phyloP scores from a whole-genome alignment of 2,888 invertebrate genomes.

The Nebria salina region DNA sequence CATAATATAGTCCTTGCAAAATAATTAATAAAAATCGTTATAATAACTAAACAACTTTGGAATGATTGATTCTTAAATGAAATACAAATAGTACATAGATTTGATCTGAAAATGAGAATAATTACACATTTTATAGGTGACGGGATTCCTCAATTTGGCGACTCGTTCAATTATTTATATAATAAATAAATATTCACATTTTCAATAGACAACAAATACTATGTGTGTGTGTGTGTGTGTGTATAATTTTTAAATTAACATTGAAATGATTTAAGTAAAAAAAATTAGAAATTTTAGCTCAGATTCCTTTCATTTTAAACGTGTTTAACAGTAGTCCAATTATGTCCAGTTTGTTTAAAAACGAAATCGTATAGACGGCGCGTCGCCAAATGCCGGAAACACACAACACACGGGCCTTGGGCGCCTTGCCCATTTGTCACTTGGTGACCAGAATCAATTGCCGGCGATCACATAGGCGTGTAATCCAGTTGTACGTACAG shows the following conservation, averaged over 20 bases:
- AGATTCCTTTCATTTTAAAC: slow-evolving; percentile 10
- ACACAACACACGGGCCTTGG: slow-evolving; percentile 50
- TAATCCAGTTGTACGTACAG: slow-evolving; percentile 94
- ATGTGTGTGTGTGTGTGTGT: too few species aligned
- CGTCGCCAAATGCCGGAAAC: slow-evolving; percentile 51
- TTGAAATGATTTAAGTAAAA: slow-evolving; percentile 7
- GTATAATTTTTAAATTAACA: too few species aligned
- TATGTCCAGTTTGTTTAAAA: slow-evolving; percentile 24
- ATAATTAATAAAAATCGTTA: slow-evolving; percentile 43
- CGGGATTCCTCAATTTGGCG: not conserved
- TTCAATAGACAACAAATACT: not conserved
- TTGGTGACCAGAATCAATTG: not conserved
- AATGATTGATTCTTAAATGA: slow-evolving; percentile 29
- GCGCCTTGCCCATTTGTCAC: slow-evolving; percentile 20
- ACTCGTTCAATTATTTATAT: too few species aligned
- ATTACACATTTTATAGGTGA: slow-evolving; percentile 12
- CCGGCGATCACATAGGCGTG: slow-evolving; percentile 74
- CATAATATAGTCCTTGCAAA: slow-evolving; percentile 45
- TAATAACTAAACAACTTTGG: slow-evolving; percentile 37
- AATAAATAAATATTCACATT: not conserved
- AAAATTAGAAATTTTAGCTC: not conserved
- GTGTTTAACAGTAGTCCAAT: slow-evolving; percentile 41
- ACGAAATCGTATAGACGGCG: slow-evolving; percentile 47
- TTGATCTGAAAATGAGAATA: slow-evolving; percentile 13
- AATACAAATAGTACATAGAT: slow-evolving; percentile 18